Base-by-base conservation (phyloP, 2,113 vertebrate species). In the Sphaerodactylus townsendi region DNA sequence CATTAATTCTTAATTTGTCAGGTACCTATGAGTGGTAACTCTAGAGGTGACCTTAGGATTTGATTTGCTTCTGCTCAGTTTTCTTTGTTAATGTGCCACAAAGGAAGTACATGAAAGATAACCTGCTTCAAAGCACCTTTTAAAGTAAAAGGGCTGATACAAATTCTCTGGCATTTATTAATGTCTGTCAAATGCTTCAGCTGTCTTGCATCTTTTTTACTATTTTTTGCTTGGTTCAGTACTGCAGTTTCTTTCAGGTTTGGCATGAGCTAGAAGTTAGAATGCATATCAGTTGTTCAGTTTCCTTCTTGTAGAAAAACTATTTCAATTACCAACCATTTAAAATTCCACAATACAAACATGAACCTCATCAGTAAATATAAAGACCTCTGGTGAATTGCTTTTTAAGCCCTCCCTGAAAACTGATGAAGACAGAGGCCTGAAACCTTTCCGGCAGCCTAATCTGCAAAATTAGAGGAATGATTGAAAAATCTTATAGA, bases 71-170 rank as follows among this genome's bases (percentile, higher is more conserved):
- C 90, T 89, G 91, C 95, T 96, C 91, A 87, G 87, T 96, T 95
- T 96, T 96, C 95, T 95, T 96, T 96, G 94, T 96, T 96, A 96
- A 96, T 96, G 95, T 96, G 94, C 94, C 96, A 93, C 96, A 96
- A 97, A 97, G 95, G 96, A 96, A 95, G 95, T 94, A 95, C 95
- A 95, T 95, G 94, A 96, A 96, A 96, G 95, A 96, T 95, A 95
- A 93, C 90, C 92, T 95, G 93, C 95, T 94, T 95, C 94, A 96
- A 97, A 96, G 93, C 87, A 89, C 93, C 90, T 95, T 96, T 96
- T 96, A 95, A 96, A 96, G 94, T 95, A 92, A 96, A 96, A 94
- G 94, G 92, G 94, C 94, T 93, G 95, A 94, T 96, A 96, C 92
- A 95, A 96, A 95, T 96, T 94, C 95, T 89, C 89, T 94, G 94